Evolutionary conservation across 2,113 vertebrate genomes (phyloP), one percentile per base, ranked within the genome.

Genomic region (Phycodurus eques): DNA sequence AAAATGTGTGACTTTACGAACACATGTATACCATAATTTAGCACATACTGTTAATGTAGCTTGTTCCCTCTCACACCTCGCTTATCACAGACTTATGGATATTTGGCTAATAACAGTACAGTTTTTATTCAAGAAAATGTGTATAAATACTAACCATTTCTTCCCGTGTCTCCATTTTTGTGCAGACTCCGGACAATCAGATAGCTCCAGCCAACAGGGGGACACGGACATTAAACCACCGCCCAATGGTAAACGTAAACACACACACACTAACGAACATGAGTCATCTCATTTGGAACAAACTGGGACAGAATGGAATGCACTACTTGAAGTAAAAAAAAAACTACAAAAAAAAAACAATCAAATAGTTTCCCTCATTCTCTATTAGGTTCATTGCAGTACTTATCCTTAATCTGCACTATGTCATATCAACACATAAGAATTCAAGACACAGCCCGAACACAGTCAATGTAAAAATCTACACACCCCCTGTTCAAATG

Each of bases 211-310:
- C 92, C 96, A 96, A 91, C 96, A 96, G 89, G 95, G 95, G 89
- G 96, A 98, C 83, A 94, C 94, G 87, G 96, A 98, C 92, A 96
- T 98, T 92, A 98, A 97, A 92, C 96, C 95, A 84, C 95, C 95
- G 82, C 95, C 96, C 87, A 98, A 98, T 73, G 96, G 96, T 98
- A 89, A 83, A 93, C 86, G 64, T 53, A 65, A 39, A 80, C 63
- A 4, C 76, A 67, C 63, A 71, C 60, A 68, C 53, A 71, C 67
- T 6, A 51, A 71, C 68, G 51, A 8, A 53, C 10, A 53, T 69
- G 68, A 83, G 66, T 86, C 67, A 85, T 86, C 80, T 47, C 68
- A 79, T 79, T 56, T 46, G 20, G 11, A 66, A 66, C 42, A 20
- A 22, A 13, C 27, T 65, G n/a, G 6, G 3, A 22, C 63, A 66